Conservation (phyloP, 2,113 vertebrate genomes). For the Ptilorrhoa leucosticta region DNA sequence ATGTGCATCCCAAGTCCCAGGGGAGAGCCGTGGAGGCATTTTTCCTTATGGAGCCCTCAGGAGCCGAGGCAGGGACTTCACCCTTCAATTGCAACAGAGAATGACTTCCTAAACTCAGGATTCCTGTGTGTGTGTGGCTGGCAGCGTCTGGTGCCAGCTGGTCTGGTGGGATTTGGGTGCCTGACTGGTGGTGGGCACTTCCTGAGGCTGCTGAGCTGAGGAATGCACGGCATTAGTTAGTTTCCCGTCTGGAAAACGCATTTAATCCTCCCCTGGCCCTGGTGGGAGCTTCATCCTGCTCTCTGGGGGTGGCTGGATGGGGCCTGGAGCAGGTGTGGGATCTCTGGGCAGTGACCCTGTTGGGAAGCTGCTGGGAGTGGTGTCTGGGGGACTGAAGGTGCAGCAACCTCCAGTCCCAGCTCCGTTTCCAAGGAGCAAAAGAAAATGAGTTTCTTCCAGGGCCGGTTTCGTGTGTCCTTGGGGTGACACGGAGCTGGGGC, state of each 20-base stretch:
- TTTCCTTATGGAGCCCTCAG: neutral
- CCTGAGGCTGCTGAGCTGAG: neutral
- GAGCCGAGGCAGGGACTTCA: neutral
- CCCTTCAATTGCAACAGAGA: neutral
- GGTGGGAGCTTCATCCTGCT: neutral
- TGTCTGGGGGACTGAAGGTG: neutral
- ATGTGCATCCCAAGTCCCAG: neutral
- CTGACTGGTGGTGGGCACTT: neutral
- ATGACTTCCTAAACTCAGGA: neutral
- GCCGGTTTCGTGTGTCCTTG: neutral
- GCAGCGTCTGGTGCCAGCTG: neutral
- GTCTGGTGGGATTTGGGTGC: neutral
- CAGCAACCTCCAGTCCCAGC: neutral
- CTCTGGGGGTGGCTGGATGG: neutral
- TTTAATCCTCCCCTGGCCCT: neutral
- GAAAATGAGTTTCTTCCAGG: neutral
- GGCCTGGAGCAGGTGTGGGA: neutral
- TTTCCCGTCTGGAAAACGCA: neutral
- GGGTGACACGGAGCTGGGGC: neutral
- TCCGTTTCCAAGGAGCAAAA: neutral
- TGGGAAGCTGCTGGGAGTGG: neutral
- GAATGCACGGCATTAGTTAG: neutral
- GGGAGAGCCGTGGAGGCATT: neutral
- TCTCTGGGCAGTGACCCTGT: neutral
- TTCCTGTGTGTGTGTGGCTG: neutral